Evolutionary conservation across 2,797 vertebrate genomes (phyloP).

Genomic region (Tolypeutes matacus): DNA sequence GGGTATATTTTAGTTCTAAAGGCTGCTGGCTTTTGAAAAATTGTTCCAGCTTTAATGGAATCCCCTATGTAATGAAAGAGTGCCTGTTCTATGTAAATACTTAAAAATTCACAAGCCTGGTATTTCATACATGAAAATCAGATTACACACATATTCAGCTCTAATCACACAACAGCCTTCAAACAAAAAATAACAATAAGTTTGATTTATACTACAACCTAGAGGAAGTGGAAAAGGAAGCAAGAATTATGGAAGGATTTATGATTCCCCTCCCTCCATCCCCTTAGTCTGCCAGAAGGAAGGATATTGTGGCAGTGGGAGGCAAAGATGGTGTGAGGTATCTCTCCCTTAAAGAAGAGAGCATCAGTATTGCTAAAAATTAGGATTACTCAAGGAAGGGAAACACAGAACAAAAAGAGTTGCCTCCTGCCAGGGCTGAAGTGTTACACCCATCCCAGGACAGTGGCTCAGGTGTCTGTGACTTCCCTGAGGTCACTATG

Average conservation of each 20-base stretch:
- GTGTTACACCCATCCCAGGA: background rate
- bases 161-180: background rate
- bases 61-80: background rate
- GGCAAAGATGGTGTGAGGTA: background rate
- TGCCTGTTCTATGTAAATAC: background rate
- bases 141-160: background rate
- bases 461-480: background rate
- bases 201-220: background rate
- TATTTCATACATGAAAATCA: conserved; percentile 3
- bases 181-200: background rate
- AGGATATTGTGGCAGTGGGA: background rate
- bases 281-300: too few species aligned
- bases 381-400: background rate
- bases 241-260: background rate
- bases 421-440: background rate
- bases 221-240: background rate
- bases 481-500: background rate
- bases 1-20: background rate
- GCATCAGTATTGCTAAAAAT: background rate
- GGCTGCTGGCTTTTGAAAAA: background rate
- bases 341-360: background rate
- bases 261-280: background rate
- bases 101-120: conserved; percentile 29
- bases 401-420: background rate
- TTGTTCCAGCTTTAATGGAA: background rate